phyloP scores from a whole-genome alignment of 2,113 vertebrate genomes.

The Campylomormyrus tamandua region DNA sequence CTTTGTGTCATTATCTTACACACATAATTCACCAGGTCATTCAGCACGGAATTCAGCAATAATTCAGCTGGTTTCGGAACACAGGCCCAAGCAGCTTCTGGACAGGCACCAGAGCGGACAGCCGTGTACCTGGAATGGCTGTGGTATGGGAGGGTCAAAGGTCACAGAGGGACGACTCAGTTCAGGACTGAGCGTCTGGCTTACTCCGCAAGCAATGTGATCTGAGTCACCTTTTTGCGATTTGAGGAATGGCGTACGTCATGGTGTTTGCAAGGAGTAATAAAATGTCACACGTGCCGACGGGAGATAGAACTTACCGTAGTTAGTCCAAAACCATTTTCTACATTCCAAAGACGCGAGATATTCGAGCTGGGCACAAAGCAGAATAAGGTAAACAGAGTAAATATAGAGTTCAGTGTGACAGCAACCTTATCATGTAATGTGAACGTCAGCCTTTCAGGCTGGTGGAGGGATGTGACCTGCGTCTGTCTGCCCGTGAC shows the following conservation, averaged over 20 bases:
- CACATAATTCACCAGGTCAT: neutral
- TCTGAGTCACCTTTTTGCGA: neutral
- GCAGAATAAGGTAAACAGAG: neutral
- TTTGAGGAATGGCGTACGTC: neutral
- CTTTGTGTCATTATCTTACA: neutral
- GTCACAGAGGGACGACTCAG: neutral
- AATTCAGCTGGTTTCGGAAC: neutral
- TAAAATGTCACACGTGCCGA: neutral
- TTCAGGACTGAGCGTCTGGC: neutral
- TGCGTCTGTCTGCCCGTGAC: neutral
- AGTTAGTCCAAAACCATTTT: neutral
- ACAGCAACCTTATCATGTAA: neutral
- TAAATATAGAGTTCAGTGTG: neutral
- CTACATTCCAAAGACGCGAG: neutral
- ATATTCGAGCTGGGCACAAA: neutral
- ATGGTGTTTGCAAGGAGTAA: neutral
- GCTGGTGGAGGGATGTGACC: neutral
- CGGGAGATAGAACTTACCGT: neutral
- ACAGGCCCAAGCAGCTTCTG: neutral
- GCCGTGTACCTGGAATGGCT: neutral
- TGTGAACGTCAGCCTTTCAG: neutral
- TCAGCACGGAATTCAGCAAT: neutral
- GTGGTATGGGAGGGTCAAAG: neutral
- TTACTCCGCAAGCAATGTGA: neutral
- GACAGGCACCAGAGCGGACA: neutral